Base-by-base conservation (phyloP, 2,113 vertebrate genomes). In the Pomatorhinus ruficollis region DNA sequence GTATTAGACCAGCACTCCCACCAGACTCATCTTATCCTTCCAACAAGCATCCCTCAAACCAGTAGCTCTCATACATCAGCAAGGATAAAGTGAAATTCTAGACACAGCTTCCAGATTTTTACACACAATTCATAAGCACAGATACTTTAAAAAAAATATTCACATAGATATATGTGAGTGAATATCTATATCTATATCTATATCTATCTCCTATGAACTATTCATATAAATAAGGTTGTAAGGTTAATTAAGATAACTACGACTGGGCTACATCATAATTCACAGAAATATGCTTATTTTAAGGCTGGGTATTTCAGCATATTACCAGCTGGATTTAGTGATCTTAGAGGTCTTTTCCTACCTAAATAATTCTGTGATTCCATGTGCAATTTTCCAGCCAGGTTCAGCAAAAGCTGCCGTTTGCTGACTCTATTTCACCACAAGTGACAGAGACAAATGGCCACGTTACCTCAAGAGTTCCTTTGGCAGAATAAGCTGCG, bases 401-500 rank as follows among this genome's bases (percentile, higher is more conserved):
- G 79, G 93, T 57, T 86, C 94, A 95, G 88, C 66, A 86, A 82
- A 96, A 97, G 61, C 39, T 52, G 54, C 15, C 87, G 61, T 92
- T 94, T 95, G 93, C 93, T 83, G 93, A 95, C 96, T 94, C 54
- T 81, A 72, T 95, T 97, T 95, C 93, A 92, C 45, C 80, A 50
- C 90, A 98, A 98, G 95, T 94, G 92, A 98, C 97, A 98, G 95
- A 97, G 94, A 98, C 93, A 97, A 98, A 98, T 68, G 83, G 74
- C 47, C 77, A 63, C 17, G 87, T 96, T 99, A 99, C 99, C 99
- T 99, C 97, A 17, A 99, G 97, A 94, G 95, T 98, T 97, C 99
- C 99, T 82, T 97, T 98, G 92, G 99, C 98, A 95, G 99, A 99
- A 93, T 99, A 99, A 90, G 99, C 99, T 31, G 99, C 99, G 0